Evolutionary conservation across 2,888 invertebrate genomes (phyloP), one percentile per base, ranked within the genome.

Genomic region (Sabellastarte sp.): DNA sequence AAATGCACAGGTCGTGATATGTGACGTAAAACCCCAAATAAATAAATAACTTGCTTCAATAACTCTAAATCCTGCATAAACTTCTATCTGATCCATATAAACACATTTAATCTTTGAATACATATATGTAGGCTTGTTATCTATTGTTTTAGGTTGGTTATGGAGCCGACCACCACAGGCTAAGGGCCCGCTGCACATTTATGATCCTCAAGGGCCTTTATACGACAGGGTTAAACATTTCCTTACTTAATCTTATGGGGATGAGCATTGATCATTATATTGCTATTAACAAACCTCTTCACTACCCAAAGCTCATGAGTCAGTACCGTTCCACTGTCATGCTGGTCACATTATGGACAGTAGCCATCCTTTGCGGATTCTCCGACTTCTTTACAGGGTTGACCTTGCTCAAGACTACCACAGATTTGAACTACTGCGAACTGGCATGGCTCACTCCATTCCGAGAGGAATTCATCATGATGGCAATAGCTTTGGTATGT

Each of bases 381-480:
- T 70, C 70, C 1, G 71, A 71, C 57, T 67, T 69, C 61, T 59
- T 67, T 41, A 32, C 59, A 4, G 53, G 53, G 0, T 53, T 51
- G 24, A 58, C 59, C 31, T 52, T 66, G n/a, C 66, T 66, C 55
- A 28, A 41, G 5, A 57, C 67, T 24, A 65, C 60, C 31, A 55
- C 57, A 28, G 66, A 63, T 32, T 57, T 58, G 51, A 63, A 77
- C 62, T 77, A 73, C 67, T 80, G 80, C 65, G 76, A 78, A 61
- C 72, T 67, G 29, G 73, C 76, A 26, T 66, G 72, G 32, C 69
- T 69, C 50, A 71, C 71, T 1, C 67, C 68, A 26, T 80, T 73
- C 64, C 73, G 76, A 32, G 74, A 73, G 1, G 78, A 79, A 55
- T 79, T 73, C 62, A 64, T 77, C 5, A 66, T 76, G 10, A 73